Evolutionary conservation across 2,113 vertebrate genomes (phyloP).

Genomic region (Cettia cetti): DNA sequence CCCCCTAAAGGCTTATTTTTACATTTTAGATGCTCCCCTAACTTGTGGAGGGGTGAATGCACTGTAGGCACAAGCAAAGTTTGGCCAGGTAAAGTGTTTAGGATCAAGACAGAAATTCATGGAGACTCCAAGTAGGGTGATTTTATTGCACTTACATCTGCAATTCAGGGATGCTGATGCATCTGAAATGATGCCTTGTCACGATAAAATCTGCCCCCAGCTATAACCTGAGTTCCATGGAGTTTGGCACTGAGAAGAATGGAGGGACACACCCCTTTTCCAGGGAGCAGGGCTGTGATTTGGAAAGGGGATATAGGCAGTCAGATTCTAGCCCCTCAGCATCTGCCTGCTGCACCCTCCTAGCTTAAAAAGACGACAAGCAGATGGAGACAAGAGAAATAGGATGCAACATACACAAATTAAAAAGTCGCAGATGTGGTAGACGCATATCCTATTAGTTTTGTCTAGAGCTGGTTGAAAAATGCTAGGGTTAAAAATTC

Average conservation of each 20-base stretch:
- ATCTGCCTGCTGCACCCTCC: accelerated
- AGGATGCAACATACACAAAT: constrained; percentile 48
- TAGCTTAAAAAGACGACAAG: constrained; percentile 31
- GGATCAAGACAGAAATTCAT: neutral
- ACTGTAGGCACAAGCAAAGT: accelerated
- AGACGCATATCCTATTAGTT: constrained; percentile 52
- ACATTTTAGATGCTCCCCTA: neutral
- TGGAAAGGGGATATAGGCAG: neutral
- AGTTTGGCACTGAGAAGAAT: neutral
- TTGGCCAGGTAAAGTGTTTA: neutral
- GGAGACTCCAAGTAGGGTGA: neutral
- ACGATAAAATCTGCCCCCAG: neutral
- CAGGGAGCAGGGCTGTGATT: neutral
- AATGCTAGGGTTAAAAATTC: neutral
- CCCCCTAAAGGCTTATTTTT: neutral
- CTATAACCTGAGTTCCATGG: neutral
- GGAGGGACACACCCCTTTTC: neutral
- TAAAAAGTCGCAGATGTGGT: constrained; percentile 44
- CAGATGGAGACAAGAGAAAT: constrained; percentile 44
- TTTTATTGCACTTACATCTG: neutral
- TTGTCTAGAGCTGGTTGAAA: constrained; percentile 11
- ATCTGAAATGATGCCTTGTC: neutral
- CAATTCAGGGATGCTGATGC: neutral
- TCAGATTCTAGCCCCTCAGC: neutral
- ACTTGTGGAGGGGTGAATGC: neutral